A percentile compares a stretch with the other conserved stretches of the same genome.
Conservation (phyloP, 2,888 invertebrate species). For the Zele albiditarsus region DNA sequence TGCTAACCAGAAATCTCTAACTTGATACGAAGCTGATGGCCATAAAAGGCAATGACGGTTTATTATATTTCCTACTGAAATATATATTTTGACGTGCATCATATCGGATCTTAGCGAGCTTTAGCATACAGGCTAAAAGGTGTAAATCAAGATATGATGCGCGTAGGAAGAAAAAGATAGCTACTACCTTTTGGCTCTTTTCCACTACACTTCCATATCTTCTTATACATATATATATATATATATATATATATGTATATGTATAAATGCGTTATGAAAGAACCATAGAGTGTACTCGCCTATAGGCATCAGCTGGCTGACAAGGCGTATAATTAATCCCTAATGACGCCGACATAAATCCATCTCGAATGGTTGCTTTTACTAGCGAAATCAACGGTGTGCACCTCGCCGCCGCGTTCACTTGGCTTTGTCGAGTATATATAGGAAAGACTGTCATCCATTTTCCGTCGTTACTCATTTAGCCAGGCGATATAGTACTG, state of each 20-base stretch:
- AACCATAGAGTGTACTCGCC: constrained; percentile 10
- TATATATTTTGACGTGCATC: constrained; percentile 35
- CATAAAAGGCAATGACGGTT: constrained; percentile 20
- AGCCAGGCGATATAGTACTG: constrained; percentile 20
- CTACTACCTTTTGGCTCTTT: constrained; percentile 27
- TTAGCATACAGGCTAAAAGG: constrained; percentile 12
- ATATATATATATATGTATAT: background rate
- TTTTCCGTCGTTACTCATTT: constrained; percentile 59
- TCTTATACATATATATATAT: background rate
- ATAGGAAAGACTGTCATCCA: constrained; percentile 58
- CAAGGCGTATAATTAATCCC: constrained; percentile 70
- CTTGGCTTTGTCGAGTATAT: constrained; percentile 26
- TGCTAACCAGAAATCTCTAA: constrained; percentile 18
- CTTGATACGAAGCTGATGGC: constrained; percentile 14
- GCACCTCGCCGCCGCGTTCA: constrained; percentile 18
- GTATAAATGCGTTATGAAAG: constrained; percentile 10
- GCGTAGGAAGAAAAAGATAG: constrained; percentile 37
- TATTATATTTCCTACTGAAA: constrained; percentile 11
- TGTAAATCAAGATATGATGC: constrained; percentile 41
- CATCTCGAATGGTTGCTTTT: constrained; percentile 61
- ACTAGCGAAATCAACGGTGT: constrained; percentile 37
- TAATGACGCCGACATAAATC: constrained; percentile 69
- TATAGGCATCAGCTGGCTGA: constrained; percentile 66
- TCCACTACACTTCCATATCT: background rate
- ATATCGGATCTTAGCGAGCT: constrained; percentile 24